Evolutionary conservation across 2,888 invertebrate species (phyloP), one percentile per base, ranked within the genome.

Genomic region (Carterocephalus palaemon): DNA sequence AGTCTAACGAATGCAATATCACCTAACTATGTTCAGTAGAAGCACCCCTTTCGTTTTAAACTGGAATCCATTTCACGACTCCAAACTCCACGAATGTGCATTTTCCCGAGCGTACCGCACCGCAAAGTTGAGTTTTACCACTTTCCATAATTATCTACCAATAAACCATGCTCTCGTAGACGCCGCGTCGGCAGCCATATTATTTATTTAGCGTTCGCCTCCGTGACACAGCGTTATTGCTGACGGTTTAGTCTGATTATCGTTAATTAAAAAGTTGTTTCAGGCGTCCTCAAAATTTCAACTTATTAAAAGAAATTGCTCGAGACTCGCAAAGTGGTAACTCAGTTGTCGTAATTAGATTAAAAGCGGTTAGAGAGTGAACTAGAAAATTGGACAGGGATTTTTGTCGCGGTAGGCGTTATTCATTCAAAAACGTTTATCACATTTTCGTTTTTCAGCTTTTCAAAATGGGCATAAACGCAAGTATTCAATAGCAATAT

Each of bases 261-360:
- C 75, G 76, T 81, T 81, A 81, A 80, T 82, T 80, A 81, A 81
- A 83, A 82, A 81, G 78, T 81, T 82, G 74, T 75, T 76, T 75
- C 68, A 75, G 70, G 67, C 68, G 64, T 67, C 71, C 70, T 59
- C 66, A 57, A 75, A 78, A 75, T 70, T 74, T 61, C 64, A 71
- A 78, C 74, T 75, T 79, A 77, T 78, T 75, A 76, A 81, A 81
- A 80, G 75, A 82, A 80, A 75, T 75, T 75, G 69, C 70, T 64
- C 67, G 64, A 71, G 66, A 65, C 67, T 64, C 65, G 66, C 64
- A 62, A 75, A 76, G 70, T 75, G 73, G 71, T 70, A 73, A 74
- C 73, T 77, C 73, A 67, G 67, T 75, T 68, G 69, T 75, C 68
- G 69, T 81, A 77, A 83, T 80, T 75, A 76, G 72, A 77, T 80